Evolutionary conservation across 2,888 invertebrate genomes (phyloP), one percentile per base, ranked within the genome.

Genomic region (Nomada goodeniana): DNA sequence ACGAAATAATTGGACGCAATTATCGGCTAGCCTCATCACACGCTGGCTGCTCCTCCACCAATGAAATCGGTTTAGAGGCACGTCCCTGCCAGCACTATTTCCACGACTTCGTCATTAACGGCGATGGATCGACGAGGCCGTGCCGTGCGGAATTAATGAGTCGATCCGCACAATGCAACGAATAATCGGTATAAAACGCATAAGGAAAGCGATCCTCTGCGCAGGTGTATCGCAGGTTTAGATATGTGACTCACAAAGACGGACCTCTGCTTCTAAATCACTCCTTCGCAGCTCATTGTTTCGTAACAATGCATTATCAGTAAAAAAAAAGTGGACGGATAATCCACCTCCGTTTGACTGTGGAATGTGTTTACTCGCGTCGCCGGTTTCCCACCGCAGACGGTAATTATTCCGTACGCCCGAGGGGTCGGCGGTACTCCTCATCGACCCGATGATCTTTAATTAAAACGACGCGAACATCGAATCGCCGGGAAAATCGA

Each of bases 111-210:
- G 76, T 83, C 83, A 69, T 87, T 81, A 76, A 72, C 75, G 67
- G 36, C 52, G 61, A 81, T 67, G 55, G 67, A 55, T 44, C 76
- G 82, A 74, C 82, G 85, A 69, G 75, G 47, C 74, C 75, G 59
- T 74, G 68, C 55, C 69, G 70, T 67, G 59, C 36, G 75, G 79
- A 86, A 87, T 88, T 87, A 87, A 86, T 80, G 87, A 87, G 81
- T 84, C 88, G 82, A 57, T 81, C 76, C 71, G 77, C 88, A 77
- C 88, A 77, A 83, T 69, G 70, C 77, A 70, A 64, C 70, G 60
- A 82, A 86, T 81, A 82, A 87, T 87, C 88, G 86, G 76, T 84
- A 74, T 69, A 82, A 75, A 88, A 82, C 88, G 84, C 82, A 88
- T 82, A 88, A 86, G 87, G 87, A 84, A 88, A 75, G 23, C 74